Evolutionary conservation across 2,113 vertebrate species (phyloP).

Genomic region (Pseudonaja textilis): DNA sequence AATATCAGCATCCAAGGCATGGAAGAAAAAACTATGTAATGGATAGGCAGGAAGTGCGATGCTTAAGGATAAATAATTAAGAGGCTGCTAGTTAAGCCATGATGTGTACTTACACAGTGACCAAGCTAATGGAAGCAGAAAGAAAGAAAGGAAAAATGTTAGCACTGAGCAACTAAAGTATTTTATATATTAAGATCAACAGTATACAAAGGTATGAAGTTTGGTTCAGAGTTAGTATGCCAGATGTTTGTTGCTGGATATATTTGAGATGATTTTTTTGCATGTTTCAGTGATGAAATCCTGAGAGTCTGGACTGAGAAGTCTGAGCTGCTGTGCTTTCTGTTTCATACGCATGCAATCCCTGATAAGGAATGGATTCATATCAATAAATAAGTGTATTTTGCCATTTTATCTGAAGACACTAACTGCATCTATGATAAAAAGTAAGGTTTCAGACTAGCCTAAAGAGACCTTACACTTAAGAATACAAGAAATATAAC

Average conservation of each 20-base stretch:
- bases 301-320: neutral
- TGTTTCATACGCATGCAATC: neutral
- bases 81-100: slow-evolving; percentile 49
- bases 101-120: slow-evolving; percentile 93
- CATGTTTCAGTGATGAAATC: neutral
- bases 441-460: neutral
- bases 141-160: slow-evolving; percentile 74
- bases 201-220: slow-evolving; percentile 42
- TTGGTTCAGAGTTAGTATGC: slow-evolving; percentile 37
- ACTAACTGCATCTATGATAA: neutral
- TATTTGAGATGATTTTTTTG: slow-evolving; percentile 34
- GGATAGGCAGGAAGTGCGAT: slow-evolving; percentile 42
- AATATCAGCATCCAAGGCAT: slow-evolving; percentile 13
- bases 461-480: neutral
- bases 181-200: slow-evolving; percentile 52
- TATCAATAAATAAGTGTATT: neutral
- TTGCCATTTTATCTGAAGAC: neutral
- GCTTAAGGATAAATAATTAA: slow-evolving; percentile 50
- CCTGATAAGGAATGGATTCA: neutral
- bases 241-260: slow-evolving; percentile 41
- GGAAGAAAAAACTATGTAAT: slow-evolving; percentile 37
- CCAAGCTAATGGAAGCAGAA: slow-evolving; percentile 89
- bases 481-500: neutral
- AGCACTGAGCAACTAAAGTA: slow-evolving; percentile 63
- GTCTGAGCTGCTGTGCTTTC: neutral